Conservation (phyloP, 2,888 invertebrate species). For the Cyrtodaria siliqua region DNA sequence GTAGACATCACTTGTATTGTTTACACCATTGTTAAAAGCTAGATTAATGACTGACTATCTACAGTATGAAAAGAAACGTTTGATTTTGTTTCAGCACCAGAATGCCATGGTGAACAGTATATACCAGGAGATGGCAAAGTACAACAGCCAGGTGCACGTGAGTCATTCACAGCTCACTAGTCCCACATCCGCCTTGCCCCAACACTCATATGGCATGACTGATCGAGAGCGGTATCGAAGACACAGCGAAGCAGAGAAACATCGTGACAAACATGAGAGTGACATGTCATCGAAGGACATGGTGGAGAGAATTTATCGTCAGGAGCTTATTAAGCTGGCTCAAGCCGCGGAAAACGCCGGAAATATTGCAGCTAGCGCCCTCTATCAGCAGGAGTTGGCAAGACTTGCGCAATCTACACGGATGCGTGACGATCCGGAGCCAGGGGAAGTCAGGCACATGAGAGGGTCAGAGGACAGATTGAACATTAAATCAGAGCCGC, state of each 20-base stretch:
- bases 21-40: too few relatives aligned
- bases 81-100: constrained; percentile 75
- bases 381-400: constrained; percentile 96
- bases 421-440: constrained; percentile 89
- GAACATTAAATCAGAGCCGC: constrained; percentile 76
- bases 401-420: constrained; percentile 89
- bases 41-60: too few relatives aligned
- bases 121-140: constrained; percentile 92
- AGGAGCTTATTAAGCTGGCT: constrained; percentile 96
- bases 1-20: too few relatives aligned
- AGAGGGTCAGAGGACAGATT: constrained; percentile 61
- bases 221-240: constrained; percentile 44
- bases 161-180: constrained; percentile 49
- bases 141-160: constrained; percentile 43
- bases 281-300: constrained; percentile 90
- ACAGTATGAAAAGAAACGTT: too few relatives aligned
- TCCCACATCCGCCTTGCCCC: constrained; percentile 26
- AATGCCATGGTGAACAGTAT: constrained; percentile 84
- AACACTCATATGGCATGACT: constrained; percentile 12
- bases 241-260: constrained; percentile 43
- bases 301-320: constrained; percentile 84
- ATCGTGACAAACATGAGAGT: constrained; percentile 57
- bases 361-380: constrained; percentile 88
- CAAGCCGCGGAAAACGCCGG: constrained; percentile 86
- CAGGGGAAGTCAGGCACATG: constrained; percentile 64